Percentiles rank a stretch among this genome's conserved stretches.
phyloP scores from a whole-genome alignment of 2,113 vertebrate genomes.

The Xerus inauris region DNA sequence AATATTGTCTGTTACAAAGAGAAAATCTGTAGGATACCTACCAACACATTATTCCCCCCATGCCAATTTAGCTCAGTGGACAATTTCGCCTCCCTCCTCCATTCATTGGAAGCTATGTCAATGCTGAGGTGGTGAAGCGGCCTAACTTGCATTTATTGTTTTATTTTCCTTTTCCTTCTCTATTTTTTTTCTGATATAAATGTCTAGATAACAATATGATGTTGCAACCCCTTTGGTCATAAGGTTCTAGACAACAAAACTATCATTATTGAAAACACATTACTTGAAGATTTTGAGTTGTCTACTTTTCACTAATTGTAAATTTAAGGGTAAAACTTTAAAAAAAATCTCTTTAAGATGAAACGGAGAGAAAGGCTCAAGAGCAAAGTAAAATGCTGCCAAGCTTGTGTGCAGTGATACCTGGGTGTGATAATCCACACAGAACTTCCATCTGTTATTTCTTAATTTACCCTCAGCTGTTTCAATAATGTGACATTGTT shows the following conservation, averaged over 20 bases:
- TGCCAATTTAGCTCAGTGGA: neutral
- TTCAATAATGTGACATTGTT: conserved; percentile 72
- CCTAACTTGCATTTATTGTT: neutral
- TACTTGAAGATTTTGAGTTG: conserved; percentile 24
- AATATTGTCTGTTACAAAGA: neutral
- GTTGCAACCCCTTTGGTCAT: neutral
- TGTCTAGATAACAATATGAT: neutral
- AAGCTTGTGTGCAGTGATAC: conserved; percentile 7
- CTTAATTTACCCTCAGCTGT: conserved; percentile 68
- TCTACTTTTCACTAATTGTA: neutral
- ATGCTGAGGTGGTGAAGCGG: neutral
- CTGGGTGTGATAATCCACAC: conserved; percentile 61
- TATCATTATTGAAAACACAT: neutral
- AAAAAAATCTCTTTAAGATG: neutral
- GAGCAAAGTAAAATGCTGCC: conserved; percentile 6
- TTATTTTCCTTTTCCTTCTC: neutral
- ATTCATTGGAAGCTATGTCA: neutral
- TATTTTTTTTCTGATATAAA: neutral
- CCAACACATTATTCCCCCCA: neutral
- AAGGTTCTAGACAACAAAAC: neutral
- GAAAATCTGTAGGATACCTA: neutral
- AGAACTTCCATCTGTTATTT: conserved; percentile 67
- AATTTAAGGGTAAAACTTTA: conserved; percentile 12
- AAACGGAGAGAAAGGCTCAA: neutral
- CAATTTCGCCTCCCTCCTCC: neutral